These are phyloP conservation scores for Lampris incognitus DNA, from an alignment of 2,113 vertebrate species.

Conservation along the genomic window DNA sequence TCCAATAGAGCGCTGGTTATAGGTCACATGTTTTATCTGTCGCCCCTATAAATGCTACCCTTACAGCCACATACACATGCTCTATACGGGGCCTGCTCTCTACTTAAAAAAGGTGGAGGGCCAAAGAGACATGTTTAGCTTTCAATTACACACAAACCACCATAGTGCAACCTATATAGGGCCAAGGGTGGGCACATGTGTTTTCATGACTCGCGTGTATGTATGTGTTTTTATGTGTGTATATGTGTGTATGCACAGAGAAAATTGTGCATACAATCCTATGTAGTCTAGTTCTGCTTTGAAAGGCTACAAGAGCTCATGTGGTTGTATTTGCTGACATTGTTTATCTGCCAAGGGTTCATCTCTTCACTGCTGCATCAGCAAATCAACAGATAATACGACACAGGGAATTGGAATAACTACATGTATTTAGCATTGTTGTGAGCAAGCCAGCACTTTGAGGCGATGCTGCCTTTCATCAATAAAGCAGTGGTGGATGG, in stretches of 20 bases:
- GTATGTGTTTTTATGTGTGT: not conserved
- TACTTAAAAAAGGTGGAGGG: constrained; percentile 29
- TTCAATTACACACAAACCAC: constrained; percentile 54
- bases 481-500: constrained; percentile 3
- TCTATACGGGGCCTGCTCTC: constrained; percentile 26
- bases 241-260: not conserved
- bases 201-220: not conserved
- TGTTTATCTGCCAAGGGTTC: not conserved
- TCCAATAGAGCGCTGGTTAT: constrained; percentile 42
- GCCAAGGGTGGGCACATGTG: not conserved
- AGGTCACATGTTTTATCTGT: constrained; percentile 44
- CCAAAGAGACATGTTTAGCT: constrained; percentile 33
- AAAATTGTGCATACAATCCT: not conserved
- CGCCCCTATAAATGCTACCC: constrained; percentile 65
- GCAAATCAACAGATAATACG: constrained; percentile 5
- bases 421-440: not conserved
- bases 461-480: not conserved
- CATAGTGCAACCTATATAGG: not conserved
- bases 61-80: constrained; percentile 46
- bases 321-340: not conserved
- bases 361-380: not conserved
- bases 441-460: constrained; percentile 4
- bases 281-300: not conserved
- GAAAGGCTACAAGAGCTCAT: constrained; percentile 7
- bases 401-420: not conserved